phyloP scores from a whole-genome alignment of 2,888 invertebrate species.

The Nineta flava region DNA sequence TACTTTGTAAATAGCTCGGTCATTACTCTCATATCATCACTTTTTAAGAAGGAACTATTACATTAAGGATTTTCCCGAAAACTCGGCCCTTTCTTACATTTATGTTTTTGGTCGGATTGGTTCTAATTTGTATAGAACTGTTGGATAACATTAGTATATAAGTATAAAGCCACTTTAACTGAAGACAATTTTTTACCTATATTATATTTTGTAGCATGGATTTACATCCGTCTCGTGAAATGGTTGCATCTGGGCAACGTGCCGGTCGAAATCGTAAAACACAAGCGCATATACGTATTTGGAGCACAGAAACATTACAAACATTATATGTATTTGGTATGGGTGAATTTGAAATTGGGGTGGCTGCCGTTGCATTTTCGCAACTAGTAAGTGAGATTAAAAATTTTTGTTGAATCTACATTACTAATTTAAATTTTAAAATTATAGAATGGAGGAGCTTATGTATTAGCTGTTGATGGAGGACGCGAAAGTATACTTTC shows the following conservation, averaged over 20 bases:
- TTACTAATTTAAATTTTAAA: conserved; percentile 5
- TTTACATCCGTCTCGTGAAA: conserved; percentile 72
- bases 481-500: conserved; percentile 80
- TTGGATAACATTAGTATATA: too few relatives aligned
- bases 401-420: neutral
- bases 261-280: conserved; percentile 71
- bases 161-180: too few relatives aligned
- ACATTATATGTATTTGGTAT: conserved; percentile 82
- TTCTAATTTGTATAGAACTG: too few relatives aligned
- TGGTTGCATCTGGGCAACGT: conserved; percentile 80
- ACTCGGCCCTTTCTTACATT: too few relatives aligned
- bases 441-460: conserved; percentile 73
- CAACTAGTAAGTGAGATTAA: conserved; percentile 44
- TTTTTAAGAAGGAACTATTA: too few relatives aligned
- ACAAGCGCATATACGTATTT: conserved; percentile 79
- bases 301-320: conserved; percentile 80
- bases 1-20: too few relatives aligned
- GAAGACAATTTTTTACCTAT: neutral
- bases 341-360: conserved; percentile 77
- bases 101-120: too few relatives aligned
- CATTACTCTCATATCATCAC: too few relatives aligned
- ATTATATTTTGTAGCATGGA: conserved; percentile 46
- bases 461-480: conserved; percentile 77
- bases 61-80: too few relatives aligned
- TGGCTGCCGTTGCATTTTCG: conserved; percentile 78